phyloP scores from a whole-genome alignment of 2,797 vertebrate species.

The Syngnathus rostellatus region DNA sequence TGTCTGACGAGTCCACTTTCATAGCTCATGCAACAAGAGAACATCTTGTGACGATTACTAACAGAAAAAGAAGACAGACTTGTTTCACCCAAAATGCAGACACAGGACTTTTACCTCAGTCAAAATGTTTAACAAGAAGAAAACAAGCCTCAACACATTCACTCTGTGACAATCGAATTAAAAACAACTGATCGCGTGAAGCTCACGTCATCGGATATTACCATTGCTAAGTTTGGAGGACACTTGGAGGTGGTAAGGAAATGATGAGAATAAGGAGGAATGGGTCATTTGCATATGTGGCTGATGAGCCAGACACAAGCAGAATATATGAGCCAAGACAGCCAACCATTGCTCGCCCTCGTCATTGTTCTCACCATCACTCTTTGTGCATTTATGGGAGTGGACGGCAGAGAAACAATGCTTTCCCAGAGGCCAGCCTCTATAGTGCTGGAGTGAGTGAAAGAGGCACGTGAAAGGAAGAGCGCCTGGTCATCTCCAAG shows the following conservation, averaged over 20 bases:
- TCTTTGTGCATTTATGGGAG: conserved; percentile 50
- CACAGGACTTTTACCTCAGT: conserved; percentile 29
- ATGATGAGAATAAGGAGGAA: not conserved
- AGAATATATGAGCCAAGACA: conserved; percentile 30
- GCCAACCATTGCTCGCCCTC: conserved; percentile 28
- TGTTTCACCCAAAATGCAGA: conserved; percentile 29
- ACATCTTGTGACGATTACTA: conserved; percentile 53
- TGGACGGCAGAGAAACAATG: conserved; percentile 55
- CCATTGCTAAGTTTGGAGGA: not conserved
- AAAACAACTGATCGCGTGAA: not conserved
- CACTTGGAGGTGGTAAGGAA: not conserved
- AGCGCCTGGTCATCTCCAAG: conserved; percentile 47
- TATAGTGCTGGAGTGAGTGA: conserved; percentile 40
- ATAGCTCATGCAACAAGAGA: conserved; percentile 29
- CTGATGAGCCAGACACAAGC: conserved; percentile 26
- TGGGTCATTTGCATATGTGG: conserved; percentile 36
- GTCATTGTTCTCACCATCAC: conserved; percentile 41
- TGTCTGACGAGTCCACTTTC: conserved; percentile 54
- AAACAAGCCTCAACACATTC: conserved; percentile 28
- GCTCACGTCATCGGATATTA: not conserved
- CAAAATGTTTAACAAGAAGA: conserved; percentile 29
- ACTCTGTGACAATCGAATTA: conserved; percentile 15
- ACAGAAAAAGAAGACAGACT: conserved; percentile 37
- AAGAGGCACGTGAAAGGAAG: conserved; percentile 49
- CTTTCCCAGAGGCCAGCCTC: conserved; percentile 34